phyloP scores from a whole-genome alignment of 2,113 vertebrate genomes.

The Ursus arctos region DNA sequence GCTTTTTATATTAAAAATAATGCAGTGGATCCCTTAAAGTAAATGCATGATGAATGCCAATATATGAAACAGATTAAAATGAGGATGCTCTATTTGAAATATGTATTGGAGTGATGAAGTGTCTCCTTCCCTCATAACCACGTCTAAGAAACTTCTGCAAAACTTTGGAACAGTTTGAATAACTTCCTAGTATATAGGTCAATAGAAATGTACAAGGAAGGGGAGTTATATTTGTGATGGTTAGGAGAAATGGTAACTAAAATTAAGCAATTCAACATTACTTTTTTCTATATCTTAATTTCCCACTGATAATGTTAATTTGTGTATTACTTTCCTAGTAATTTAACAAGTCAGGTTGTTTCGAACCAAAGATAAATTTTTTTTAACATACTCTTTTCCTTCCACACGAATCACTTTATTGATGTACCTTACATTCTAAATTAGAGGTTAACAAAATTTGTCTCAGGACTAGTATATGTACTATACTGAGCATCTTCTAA shows the following conservation, averaged over 20 bases:
- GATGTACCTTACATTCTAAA: conserved; percentile 21
- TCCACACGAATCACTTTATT: not conserved
- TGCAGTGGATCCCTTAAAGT: not conserved
- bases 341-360: not conserved
- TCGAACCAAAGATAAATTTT: not conserved
- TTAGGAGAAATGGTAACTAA: not conserved
- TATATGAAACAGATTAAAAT: conserved; percentile 41
- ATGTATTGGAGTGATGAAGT: not conserved
- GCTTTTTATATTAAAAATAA: conserved; percentile 55
- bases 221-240: not conserved
- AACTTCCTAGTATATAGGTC: not conserved
- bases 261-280: not conserved
- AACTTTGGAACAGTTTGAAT: conserved; percentile 15
- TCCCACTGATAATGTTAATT: conserved; percentile 13
- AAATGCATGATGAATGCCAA: not conserved
- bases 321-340: not conserved
- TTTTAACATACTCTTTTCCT: conserved; percentile 33
- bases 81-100: not conserved
- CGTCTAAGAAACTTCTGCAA: not conserved
- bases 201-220: not conserved
- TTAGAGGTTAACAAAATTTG: conserved; percentile 20
- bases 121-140: not conserved
- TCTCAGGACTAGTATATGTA: not conserved
- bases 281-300: not conserved
- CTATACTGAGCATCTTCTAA: not conserved